These are phyloP conservation scores for Linurgus olivaceus DNA, from an alignment of 2,797 vertebrate genomes.

Conservation along the genomic window DNA sequence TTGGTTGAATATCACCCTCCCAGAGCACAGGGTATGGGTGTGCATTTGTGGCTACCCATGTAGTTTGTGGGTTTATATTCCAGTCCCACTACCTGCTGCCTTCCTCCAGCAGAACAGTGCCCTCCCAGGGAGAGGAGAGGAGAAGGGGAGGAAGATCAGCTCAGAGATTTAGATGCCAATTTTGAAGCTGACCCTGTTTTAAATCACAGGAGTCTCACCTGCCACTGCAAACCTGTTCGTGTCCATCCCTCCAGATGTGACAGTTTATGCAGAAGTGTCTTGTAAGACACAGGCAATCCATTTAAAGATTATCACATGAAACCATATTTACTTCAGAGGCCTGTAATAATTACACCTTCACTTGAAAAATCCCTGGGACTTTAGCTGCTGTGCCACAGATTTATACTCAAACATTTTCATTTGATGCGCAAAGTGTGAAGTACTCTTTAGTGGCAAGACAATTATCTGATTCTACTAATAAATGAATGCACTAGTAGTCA, in stretches of 20 bases:
- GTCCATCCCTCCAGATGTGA: slow-evolving; percentile 39
- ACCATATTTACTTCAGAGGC: slow-evolving; percentile 77
- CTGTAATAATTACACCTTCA: slow-evolving; percentile 78
- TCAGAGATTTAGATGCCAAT: not conserved
- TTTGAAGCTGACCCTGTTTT: not conserved
- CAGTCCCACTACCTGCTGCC: not conserved
- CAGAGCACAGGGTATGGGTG: not conserved
- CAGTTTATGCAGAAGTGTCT: slow-evolving; percentile 48
- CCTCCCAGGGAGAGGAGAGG: not conserved
- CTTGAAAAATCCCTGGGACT: slow-evolving; percentile 78
- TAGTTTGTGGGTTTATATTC: not conserved
- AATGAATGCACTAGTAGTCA: slow-evolving; percentile 88
- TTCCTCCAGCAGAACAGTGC: not conserved
- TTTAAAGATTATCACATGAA: slow-evolving; percentile 73
- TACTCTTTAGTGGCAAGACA: slow-evolving; percentile 85
- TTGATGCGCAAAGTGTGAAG: slow-evolving; percentile 84
- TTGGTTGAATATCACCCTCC: not conserved
- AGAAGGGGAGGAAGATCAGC: not conserved
- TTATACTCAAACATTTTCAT: slow-evolving; percentile 82
- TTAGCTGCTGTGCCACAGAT: slow-evolving; percentile 75
- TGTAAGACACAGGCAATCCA: slow-evolving; percentile 53
- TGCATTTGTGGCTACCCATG: not conserved
- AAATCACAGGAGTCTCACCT: not conserved
- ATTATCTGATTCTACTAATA: slow-evolving; percentile 90
- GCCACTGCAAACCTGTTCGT: not conserved